Evolutionary conservation across 2,888 invertebrate species (phyloP).

Genomic region (Plagiodera versicolora): DNA sequence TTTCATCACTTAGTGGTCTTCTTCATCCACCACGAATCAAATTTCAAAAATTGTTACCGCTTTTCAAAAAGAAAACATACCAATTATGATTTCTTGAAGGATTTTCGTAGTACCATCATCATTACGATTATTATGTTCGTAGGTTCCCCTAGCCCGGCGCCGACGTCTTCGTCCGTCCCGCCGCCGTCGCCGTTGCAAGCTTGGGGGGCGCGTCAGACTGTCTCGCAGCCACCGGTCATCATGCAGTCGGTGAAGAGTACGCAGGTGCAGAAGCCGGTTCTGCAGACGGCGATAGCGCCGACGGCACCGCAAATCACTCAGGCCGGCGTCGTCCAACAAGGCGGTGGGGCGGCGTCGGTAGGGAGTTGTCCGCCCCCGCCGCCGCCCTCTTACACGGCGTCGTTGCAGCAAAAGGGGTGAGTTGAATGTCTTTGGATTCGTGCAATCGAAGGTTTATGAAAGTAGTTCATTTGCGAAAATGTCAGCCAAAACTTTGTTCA

Average conservation of each 20-base stretch:
- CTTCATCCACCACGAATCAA: too few relatives aligned
- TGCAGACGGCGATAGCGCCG: constrained; percentile 95
- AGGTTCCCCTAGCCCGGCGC: constrained; percentile 79
- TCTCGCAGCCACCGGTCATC: constrained; percentile 89
- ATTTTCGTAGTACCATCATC: too few relatives aligned
- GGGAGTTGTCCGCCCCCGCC: constrained; percentile 61
- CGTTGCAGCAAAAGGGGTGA: constrained; percentile 71
- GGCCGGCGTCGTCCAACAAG: constrained; percentile 65
- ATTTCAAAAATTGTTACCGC: too few relatives aligned
- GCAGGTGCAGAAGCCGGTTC: constrained; percentile 90
- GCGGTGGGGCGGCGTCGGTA: constrained; percentile 47
- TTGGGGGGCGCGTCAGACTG: constrained; percentile 84
- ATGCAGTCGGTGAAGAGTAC: constrained; percentile 97
- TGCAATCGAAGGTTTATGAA: too few relatives aligned
- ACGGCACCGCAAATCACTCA: constrained; percentile 70
- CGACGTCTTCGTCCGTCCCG: constrained; percentile 51
- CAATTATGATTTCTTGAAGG: too few relatives aligned
- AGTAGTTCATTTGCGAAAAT: too few relatives aligned
- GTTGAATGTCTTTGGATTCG: too few relatives aligned
- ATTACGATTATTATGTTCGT: too few relatives aligned
- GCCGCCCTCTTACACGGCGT: constrained; percentile 81
- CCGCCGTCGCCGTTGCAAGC: constrained; percentile 76
- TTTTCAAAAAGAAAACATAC: too few relatives aligned
- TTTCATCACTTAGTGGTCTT: too few relatives aligned
- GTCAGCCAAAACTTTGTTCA: too few relatives aligned